Conservation (phyloP, 30 jellyfish, hydroid and myxozoan genomes). For the Hydractinia symbiolongicarpus region DNA sequence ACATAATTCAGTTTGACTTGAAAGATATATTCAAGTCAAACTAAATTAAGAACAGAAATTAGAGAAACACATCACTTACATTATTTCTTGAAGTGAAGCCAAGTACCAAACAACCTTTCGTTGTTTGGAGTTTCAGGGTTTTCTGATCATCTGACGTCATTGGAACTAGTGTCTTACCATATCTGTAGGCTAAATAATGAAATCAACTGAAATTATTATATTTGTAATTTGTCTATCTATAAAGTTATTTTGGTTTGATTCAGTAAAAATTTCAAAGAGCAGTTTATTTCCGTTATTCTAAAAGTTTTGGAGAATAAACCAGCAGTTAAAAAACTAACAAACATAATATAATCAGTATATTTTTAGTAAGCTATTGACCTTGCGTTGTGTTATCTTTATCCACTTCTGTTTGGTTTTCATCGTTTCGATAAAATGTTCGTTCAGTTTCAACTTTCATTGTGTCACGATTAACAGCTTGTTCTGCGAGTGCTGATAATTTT, state of each 20-base stretch:
- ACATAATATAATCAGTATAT: neutral
- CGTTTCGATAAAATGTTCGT: slow-evolving; percentile 64
- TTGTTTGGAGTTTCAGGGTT: slow-evolving; percentile 61
- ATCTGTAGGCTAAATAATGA: slow-evolving; percentile 59
- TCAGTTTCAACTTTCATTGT: slow-evolving; percentile 62
- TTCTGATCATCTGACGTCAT: slow-evolving; percentile 64
- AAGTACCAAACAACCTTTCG: slow-evolving; percentile 58
- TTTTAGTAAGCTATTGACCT: slow-evolving; percentile 31
- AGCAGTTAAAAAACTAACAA: neutral
- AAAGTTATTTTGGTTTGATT: neutral
- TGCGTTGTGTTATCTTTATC: slow-evolving; percentile 67
- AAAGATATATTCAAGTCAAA: too few species aligned
- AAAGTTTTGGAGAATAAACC: neutral
- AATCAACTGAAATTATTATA: neutral
- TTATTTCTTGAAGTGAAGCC: slow-evolving; percentile 77
- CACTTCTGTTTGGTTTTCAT: slow-evolving; percentile 80
- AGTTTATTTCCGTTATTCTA: too few species aligned
- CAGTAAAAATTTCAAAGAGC: too few species aligned
- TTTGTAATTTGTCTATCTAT: neutral
- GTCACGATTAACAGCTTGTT: slow-evolving; percentile 60
- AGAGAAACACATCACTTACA: slow-evolving; percentile 28
- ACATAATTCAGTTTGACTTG: too few species aligned
- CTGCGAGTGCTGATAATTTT: slow-evolving; percentile 84
- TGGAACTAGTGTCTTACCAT: slow-evolving; percentile 91
- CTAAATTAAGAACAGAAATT: too few species aligned